These are phyloP conservation scores for Oncorhynchus mykiss DNA, from an alignment of 2,113 vertebrate genomes.

Conservation along the genomic window DNA sequence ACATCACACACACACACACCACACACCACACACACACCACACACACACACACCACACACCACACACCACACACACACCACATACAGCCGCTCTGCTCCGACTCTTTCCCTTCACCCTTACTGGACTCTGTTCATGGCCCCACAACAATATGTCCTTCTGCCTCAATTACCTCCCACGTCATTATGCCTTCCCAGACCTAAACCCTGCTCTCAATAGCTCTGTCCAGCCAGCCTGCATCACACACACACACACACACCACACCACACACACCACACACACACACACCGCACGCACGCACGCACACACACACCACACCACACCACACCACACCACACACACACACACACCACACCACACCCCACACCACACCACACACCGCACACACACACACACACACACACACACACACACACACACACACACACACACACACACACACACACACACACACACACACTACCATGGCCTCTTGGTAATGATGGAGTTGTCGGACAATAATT, in stretches of 20 bases:
- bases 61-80: not conserved
- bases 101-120: not conserved
- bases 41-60: too few species aligned
- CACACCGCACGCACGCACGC: too few species aligned
- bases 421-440: too few species aligned
- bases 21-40: too few species aligned
- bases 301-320: not conserved
- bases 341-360: too few species aligned
- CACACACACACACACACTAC: not conserved
- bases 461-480: slow-evolving; percentile 34
- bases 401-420: slow-evolving; percentile 19
- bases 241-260: not conserved
- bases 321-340: too few species aligned
- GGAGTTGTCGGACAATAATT: slow-evolving; percentile 59
- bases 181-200: not conserved
- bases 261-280: not conserved
- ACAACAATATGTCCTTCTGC: slow-evolving; percentile 2
- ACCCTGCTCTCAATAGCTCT: too few species aligned
- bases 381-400: too few species aligned
- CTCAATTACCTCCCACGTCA: slow-evolving; percentile 2
- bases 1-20: too few species aligned
- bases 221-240: not conserved
- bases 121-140: not conserved
- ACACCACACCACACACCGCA: too few species aligned
- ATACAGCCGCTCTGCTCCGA: slow-evolving; percentile 3